A percentile compares a stretch with the other conserved stretches of the same genome.
Conservation (phyloP, 2,888 invertebrate genomes). For the Patella caerulea region DNA sequence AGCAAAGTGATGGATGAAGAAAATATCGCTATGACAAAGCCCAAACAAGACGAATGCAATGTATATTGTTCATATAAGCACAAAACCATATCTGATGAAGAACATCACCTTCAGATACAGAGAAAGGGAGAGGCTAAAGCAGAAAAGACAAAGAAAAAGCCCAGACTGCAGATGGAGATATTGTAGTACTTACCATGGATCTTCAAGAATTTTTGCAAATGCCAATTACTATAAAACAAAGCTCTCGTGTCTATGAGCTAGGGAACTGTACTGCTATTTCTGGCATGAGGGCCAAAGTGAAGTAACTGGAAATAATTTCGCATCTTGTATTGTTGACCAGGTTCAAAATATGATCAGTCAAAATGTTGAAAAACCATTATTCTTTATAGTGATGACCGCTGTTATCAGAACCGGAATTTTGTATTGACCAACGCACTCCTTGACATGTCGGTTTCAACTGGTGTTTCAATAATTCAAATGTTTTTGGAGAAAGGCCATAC, state of each 20-base stretch:
- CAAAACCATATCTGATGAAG: conserved; percentile 11
- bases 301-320: conserved; percentile 18
- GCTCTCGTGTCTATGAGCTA: not conserved
- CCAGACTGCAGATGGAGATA: not conserved
- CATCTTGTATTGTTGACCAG: conserved; percentile 15
- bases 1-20: too few relatives aligned
- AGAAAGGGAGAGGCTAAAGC: not conserved
- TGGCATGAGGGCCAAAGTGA: conserved; percentile 23
- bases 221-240: conserved; percentile 22
- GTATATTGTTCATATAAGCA: not conserved
- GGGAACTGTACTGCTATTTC: conserved; percentile 20
- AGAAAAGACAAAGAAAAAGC: conserved; percentile 20
- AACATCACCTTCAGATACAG: conserved; percentile 6
- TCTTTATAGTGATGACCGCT: too few relatives aligned
- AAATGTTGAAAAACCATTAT: too few relatives aligned
- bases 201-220: conserved; percentile 24
- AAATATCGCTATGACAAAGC: too few relatives aligned
- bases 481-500: not conserved
- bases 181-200: conserved; percentile 19
- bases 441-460: conserved; percentile 12
- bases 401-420: conserved; percentile 9
- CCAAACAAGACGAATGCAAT: too few relatives aligned
- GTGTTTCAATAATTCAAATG: not conserved
- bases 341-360: not conserved
- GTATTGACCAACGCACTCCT: conserved; percentile 31